Percentiles rank a stretch among this genome's conserved stretches.
Conservation (phyloP, 2,113 vertebrate species). For the Eclectus roratus region DNA sequence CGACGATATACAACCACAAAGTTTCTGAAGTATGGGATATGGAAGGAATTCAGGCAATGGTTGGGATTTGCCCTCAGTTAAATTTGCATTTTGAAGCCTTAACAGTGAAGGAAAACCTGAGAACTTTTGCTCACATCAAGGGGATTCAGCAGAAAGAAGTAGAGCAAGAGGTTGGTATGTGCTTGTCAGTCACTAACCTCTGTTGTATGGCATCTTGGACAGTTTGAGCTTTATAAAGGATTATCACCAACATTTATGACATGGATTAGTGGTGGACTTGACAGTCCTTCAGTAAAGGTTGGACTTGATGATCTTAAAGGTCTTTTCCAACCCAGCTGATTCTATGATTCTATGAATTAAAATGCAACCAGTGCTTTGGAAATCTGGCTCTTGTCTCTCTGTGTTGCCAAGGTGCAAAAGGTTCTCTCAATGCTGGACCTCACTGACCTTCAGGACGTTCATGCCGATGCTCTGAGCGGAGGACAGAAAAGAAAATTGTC, state of each 20-base stretch:
- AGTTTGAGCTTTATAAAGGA: neutral
- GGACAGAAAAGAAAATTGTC: conserved; percentile 87
- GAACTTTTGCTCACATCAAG: conserved; percentile 87
- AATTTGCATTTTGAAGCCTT: conserved; percentile 90
- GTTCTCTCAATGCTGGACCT: conserved; percentile 80
- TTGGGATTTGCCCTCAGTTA: conserved; percentile 89
- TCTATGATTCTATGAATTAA: neutral
- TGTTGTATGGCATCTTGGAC: neutral
- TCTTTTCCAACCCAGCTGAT: neutral
- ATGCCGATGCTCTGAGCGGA: conserved; percentile 78
- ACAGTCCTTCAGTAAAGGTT: neutral
- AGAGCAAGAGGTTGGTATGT: conserved; percentile 64
- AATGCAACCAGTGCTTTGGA: neutral
- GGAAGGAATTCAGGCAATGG: conserved; percentile 76
- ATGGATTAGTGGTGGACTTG: neutral
- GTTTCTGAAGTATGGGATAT: conserved; percentile 75
- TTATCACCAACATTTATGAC: neutral
- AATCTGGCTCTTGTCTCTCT: neutral
- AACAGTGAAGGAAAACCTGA: conserved; percentile 90
- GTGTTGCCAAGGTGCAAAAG: conserved; percentile 75
- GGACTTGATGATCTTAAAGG: neutral
- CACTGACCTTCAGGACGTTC: conserved; percentile 73
- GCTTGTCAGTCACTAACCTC: neutral
- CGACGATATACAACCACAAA: conserved; percentile 77
- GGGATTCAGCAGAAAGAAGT: conserved; percentile 79